These are phyloP conservation scores for Zeus faber DNA, from an alignment of 2,113 vertebrate species.

Conservation along the genomic window DNA sequence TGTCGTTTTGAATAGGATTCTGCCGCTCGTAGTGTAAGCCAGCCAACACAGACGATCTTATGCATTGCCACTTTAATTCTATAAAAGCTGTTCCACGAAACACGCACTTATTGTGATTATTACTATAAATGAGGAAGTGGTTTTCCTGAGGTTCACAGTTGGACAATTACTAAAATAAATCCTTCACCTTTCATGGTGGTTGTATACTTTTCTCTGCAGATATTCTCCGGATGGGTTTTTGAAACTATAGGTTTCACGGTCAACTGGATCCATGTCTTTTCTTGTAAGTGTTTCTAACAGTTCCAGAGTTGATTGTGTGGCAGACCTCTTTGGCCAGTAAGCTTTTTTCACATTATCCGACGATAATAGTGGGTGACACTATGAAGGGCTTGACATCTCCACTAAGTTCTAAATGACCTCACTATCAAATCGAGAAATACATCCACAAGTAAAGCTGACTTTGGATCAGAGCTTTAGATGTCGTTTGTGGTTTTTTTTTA, in stretches of 20 bases:
- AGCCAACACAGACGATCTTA: too few relatives aligned
- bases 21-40: too few relatives aligned
- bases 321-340: background rate
- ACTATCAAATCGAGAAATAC: too few relatives aligned
- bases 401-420: background rate
- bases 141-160: too few relatives aligned
- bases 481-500: background rate
- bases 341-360: background rate
- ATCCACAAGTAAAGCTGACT: background rate
- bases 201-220: constrained; percentile 37
- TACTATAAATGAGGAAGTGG: too few relatives aligned
- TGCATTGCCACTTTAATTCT: too few relatives aligned
- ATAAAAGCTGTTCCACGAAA: too few relatives aligned
- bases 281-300: constrained; percentile 63
- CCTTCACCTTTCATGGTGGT: background rate
- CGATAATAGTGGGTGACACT: background rate
- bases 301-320: background rate
- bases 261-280: constrained; percentile 79
- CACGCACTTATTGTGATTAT: too few relatives aligned
- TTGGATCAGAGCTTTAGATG: background rate
- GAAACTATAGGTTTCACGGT: constrained; percentile 37
- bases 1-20: too few relatives aligned
- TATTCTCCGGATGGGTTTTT: constrained; percentile 34
- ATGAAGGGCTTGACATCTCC: background rate
- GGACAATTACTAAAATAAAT: too few relatives aligned